These are phyloP conservation scores for Zosterops japonicus DNA, from an alignment of 2,113 vertebrate genomes.

Conservation along the genomic window DNA sequence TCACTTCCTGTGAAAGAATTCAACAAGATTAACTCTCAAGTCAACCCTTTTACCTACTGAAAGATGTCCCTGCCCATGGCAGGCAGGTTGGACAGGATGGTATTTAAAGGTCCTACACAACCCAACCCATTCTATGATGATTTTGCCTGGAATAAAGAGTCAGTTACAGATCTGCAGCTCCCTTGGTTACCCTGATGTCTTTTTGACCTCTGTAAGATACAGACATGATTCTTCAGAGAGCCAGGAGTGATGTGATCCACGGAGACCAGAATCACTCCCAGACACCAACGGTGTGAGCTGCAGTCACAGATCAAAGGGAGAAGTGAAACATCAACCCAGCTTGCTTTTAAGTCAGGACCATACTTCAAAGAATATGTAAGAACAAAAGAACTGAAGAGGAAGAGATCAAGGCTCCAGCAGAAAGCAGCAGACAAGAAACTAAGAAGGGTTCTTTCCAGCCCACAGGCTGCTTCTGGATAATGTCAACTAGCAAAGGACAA, in stretches of 20 bases:
- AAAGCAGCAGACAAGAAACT: background rate
- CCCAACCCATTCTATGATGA: background rate
- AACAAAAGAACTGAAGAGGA: background rate
- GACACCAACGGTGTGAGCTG: background rate
- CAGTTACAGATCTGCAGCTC: background rate
- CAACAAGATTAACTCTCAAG: background rate
- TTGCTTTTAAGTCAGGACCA: background rate
- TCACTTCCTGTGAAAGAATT: background rate
- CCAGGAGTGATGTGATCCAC: background rate
- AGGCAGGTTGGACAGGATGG: background rate
- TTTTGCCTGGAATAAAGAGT: background rate
- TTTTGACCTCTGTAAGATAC: background rate
- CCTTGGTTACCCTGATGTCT: background rate
- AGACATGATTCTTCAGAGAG: fast-evolving
- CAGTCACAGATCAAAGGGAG: background rate
- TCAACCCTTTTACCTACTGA: background rate
- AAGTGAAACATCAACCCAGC: background rate
- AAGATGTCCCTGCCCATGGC: background rate
- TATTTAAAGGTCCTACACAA: background rate
- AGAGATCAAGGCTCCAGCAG: background rate
- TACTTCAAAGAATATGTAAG: background rate
- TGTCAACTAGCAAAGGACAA: background rate
- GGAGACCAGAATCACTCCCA: background rate
- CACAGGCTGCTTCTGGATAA: background rate
- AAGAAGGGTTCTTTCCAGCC: background rate